Evolutionary conservation across 2,888 invertebrate species (phyloP), one percentile per base, ranked within the genome.

Genomic region (Ischnus inquisitorius): DNA sequence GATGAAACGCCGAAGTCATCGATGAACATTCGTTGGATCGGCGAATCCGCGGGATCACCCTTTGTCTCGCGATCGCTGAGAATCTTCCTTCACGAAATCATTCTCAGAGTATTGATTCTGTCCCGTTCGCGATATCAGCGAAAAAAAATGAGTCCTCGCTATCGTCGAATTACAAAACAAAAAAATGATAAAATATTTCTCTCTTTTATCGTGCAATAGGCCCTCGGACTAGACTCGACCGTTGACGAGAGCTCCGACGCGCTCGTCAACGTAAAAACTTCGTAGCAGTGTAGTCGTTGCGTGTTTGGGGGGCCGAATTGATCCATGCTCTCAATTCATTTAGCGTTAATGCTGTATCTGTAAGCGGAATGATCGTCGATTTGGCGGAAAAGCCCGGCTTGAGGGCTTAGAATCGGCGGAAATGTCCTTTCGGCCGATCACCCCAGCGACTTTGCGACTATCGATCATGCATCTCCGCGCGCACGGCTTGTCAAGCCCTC

Each of bases 331-430:
- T 34, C 8, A 6, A 34, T 34, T 6, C 8, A 41, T 65, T 54
- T 39, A 54, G 28, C 69, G 12, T 69, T 46, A 65, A 65, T 65
- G 75, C 65, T 65, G 74, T 51, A 64, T 75, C 75, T 64, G 75
- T 39, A 65, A 76, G 43, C 68, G 67, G 68, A 77, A 77, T 77
- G 77, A 57, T 68, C 60, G 60, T 68, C 48, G 60, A 67, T 77
- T 60, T 34, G 34, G 46, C 12, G 68, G 57, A 60, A 28, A 12
- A 60, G 46, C 34, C 60, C 16, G 60, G 43, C 43, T 43, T 12
- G 8, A n/a, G 16, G 10, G 65, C 12, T 54, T 16, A 65, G 43
- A 22, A 65, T 19, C 12, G 19, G 22, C 22, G 41, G 19, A 54
- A 65, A 65, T 4, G 22, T 19, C 22, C 39, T 16, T 65, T 41